phyloP scores from a whole-genome alignment of 2,797 vertebrate species.

The Podarcis siculus region DNA sequence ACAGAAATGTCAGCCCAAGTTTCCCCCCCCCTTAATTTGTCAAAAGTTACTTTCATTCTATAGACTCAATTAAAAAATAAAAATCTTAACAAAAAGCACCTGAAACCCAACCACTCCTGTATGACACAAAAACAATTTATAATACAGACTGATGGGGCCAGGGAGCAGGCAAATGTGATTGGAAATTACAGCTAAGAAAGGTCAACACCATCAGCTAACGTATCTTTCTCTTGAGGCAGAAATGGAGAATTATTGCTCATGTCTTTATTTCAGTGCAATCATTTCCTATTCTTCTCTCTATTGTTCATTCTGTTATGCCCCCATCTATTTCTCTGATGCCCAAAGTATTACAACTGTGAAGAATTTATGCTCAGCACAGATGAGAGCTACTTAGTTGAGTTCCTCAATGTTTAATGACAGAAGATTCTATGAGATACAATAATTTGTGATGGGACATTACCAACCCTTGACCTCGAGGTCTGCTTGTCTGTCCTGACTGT shows the following conservation, averaged over 20 bases:
- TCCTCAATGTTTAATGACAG: no score
- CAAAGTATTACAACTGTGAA: neutral
- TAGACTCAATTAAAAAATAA: neutral
- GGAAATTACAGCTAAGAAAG: neutral
- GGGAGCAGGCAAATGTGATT: neutral
- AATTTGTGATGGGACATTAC: neutral
- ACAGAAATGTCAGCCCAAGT: neutral
- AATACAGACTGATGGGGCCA: neutral
- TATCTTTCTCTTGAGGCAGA: neutral
- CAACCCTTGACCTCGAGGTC: neutral
- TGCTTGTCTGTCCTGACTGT: neutral
- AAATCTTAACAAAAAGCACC: neutral
- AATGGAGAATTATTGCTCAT: neutral
- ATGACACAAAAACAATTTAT: neutral
- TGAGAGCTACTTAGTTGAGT: neutral
- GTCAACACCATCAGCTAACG: neutral
- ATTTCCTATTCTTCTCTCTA: neutral
- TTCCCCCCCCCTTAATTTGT: neutral
- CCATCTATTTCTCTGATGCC: neutral
- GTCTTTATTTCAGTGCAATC: neutral
- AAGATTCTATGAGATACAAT: neutral
- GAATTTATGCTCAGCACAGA: neutral
- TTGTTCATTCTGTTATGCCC: neutral
- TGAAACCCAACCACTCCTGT: neutral
- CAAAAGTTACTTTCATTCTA: neutral